Evolutionary conservation across 2,113 vertebrate species (phyloP), one percentile per base, ranked within the genome.

Genomic region (Stigmatopora argus): DNA sequence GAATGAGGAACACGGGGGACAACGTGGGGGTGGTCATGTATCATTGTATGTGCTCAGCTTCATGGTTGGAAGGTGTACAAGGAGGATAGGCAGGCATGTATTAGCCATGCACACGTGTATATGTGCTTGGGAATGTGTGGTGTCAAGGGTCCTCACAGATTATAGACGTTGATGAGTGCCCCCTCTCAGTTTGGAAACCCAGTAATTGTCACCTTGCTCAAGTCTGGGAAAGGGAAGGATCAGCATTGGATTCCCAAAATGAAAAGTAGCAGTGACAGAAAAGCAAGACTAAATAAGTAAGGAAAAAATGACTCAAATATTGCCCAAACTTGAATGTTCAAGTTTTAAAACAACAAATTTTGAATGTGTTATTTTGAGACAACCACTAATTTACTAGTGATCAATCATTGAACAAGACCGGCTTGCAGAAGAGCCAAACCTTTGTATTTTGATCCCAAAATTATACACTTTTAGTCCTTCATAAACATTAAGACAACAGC

Each of bases 131-230:
- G 38, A 41, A 10, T 71, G 65, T 46, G 23, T 64, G 47, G 78
- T 74, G 81, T 87, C 79, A 83, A 69, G 78, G 81, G 84, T 88
- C 82, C 83, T 82, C 68, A 68, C 78, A 87, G 86, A 88, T 89
- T 88, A 88, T 83, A 82, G 72, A 85, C 80, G 83, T 83, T 85
- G 85, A 88, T 87, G 85, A 87, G 82, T 67, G 49, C 82, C 82
- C 83, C 74, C 76, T 81, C 77, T 88, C 80, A 78, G 74, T 74
- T 81, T 78, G 77, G 72, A 81, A 73, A 87, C 72, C 78, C 76
- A 85, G 74, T 88, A 87, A 89, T 89, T 89, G 86, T 88, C 85
- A 87, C 78, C 77, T 82, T 72, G 74, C 81, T 87, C 70, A 77
- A 82, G 81, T 74, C 71, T 72, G 71, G 72, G 67, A 75, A 72